Conservation (phyloP, 1,140 invertebrate species). For the Tetragnatha versicolor region DNA sequence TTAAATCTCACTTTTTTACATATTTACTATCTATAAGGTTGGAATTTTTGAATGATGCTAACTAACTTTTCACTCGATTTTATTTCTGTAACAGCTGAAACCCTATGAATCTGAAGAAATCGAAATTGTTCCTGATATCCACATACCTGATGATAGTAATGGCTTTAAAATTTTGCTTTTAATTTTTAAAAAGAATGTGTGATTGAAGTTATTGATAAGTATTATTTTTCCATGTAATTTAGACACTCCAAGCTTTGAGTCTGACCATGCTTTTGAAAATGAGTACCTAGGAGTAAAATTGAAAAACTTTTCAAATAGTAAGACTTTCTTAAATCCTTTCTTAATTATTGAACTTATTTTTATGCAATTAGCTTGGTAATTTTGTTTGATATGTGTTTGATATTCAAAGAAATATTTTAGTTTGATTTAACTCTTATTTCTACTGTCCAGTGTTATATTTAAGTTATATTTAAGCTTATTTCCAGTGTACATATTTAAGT, state of each 20-base stretch:
- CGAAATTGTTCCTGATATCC: conserved; percentile 50
- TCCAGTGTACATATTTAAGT: no score
- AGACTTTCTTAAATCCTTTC: not conserved
- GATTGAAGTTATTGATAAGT: not conserved
- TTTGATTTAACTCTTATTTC: no score
- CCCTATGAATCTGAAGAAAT: conserved; percentile 41
- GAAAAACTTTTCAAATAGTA: conserved; percentile 49
- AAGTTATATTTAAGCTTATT: no score
- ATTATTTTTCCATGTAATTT: not conserved
- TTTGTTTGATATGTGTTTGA: no score
- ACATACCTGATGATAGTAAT: conserved; percentile 39
- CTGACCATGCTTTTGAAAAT: conserved; percentile 10
- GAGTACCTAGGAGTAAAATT: conserved; percentile 47
- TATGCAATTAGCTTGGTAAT: no score
- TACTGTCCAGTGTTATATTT: no score
- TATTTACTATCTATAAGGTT: not conserved
- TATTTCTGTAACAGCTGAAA: conserved; percentile 17
- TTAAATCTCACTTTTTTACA: not conserved
- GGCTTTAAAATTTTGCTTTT: not conserved
- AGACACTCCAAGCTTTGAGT: not conserved
- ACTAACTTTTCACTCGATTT: not conserved
- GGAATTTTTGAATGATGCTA: not conserved
- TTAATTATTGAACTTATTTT: no score
- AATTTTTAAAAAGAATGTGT: not conserved
- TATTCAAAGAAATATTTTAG: no score